Conservation (phyloP, 2,797 vertebrate genomes). For the Danio tinwini region DNA sequence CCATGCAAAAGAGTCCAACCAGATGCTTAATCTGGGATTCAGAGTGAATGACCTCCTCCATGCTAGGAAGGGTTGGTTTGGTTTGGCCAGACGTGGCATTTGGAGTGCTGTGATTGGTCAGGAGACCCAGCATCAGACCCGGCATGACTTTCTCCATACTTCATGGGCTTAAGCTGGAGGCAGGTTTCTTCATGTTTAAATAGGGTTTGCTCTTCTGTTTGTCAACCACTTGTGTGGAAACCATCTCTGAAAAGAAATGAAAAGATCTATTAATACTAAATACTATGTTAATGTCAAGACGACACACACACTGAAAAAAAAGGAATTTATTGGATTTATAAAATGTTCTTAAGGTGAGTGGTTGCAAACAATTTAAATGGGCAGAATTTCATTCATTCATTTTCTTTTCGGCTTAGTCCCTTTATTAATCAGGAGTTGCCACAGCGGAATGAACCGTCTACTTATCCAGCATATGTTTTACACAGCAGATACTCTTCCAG, state of each 20-base stretch:
- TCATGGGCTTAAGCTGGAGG: conserved; percentile 48
- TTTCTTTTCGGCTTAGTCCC: no score
- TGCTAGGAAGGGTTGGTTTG: conserved; percentile 72
- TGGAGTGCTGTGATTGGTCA: conserved; percentile 60
- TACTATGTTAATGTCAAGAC: neutral
- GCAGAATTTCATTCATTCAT: no score
- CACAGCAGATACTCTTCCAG: no score
- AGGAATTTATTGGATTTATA: no score
- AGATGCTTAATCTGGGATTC: conserved; percentile 83
- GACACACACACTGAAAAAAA: no score
- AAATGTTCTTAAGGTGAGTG: no score
- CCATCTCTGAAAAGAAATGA: conserved; percentile 7
- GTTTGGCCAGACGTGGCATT: conserved; percentile 66
- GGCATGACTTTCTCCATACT: conserved; percentile 73
- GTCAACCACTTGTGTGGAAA: conserved; percentile 14
- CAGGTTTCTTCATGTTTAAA: conserved; percentile 55
- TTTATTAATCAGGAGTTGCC: no score
- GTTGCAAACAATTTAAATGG: no score
- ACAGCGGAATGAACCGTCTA: no score
- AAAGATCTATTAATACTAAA: conserved; percentile 19
- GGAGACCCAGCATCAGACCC: conserved; percentile 65
- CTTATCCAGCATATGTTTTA: no score
- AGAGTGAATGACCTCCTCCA: conserved; percentile 76
- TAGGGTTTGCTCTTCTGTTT: conserved; percentile 37
- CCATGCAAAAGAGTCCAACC: conserved; percentile 86